Base-by-base conservation (phyloP, 2,113 vertebrate species). In the Apeltes quadracus region DNA sequence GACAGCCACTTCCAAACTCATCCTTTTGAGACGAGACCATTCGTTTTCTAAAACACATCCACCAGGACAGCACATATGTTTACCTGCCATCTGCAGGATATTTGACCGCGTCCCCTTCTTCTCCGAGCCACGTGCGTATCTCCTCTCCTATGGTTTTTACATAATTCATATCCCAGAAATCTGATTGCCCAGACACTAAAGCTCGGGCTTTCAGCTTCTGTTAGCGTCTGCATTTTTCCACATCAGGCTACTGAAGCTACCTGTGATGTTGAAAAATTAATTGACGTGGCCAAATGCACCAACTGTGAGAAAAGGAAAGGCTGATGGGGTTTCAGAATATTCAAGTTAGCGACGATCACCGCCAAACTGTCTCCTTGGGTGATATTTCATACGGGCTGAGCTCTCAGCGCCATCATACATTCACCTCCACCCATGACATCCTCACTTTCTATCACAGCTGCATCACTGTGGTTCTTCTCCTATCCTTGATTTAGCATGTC, bases 81-180 rank as follows among this genome's bases (percentile, higher is more conserved):
- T 23, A 53, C 22, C 34, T 72, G 25, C 59, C 50, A 53, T 27
- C 54, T 69, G 67, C 39, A 56, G 11, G 32, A 72, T 36, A 51
- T 61, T 34, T 2, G 68, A 50, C 23, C 14, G 46, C 57, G 57
- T 78, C 34, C 43, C 65, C 71, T 56, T 73, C 64, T 75, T 81
- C 36, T 78, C 75, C 34, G 8, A 63, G 70, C 69, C 80, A 74
- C 86, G 83, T 81, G 14, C 23, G 48, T 61, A 54, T 82, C 63
- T 63, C 69, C 34, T 56, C 53, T 87, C 32, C 22, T 82, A 48
- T 70, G 27, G 20, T 69, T 59, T 83, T 77, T 91, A 70, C 83
- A 86, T 90, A 85, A 88, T 92, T 90, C 53, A 92, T 38, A 70
- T 80, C 63, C 38, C 20, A 69, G 69, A 79, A 85, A 86, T 71